Conservation (phyloP, 2,797 vertebrate genomes). For the Zalophus californianus region DNA sequence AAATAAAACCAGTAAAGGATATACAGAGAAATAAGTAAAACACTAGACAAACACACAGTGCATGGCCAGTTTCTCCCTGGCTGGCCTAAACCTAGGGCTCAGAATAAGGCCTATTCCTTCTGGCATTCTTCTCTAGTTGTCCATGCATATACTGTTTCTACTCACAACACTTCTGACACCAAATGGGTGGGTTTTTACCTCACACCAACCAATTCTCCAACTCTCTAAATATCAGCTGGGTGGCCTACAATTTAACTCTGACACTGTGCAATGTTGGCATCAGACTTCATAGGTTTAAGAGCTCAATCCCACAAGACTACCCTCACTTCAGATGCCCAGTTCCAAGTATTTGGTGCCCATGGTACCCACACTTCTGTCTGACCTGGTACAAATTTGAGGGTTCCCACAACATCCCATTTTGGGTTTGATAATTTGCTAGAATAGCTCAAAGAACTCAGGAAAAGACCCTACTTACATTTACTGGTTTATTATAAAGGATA, state of each 20-base stretch:
- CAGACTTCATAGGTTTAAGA: neutral
- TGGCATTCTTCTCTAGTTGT: neutral
- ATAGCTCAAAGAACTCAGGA: neutral
- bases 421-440: neutral
- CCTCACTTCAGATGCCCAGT: neutral
- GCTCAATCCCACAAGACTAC: neutral
- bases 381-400: neutral
- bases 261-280: neutral
- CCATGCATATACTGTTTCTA: neutral
- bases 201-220: neutral
- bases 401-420: neutral
- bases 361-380: neutral
- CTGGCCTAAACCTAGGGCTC: neutral
- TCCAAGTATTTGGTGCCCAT: neutral
- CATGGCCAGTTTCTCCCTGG: neutral
- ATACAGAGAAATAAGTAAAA: neutral
- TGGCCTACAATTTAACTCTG: neutral
- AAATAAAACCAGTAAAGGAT: constrained; percentile 18
- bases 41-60: neutral
- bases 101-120: neutral
- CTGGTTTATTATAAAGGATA: neutral
- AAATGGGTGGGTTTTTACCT: neutral
- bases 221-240: neutral
- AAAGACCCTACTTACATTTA: neutral
- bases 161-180: neutral